These are phyloP conservation scores for Coregonus suidteri DNA, from an alignment of 2,797 vertebrate species.

Conservation along the genomic window DNA sequence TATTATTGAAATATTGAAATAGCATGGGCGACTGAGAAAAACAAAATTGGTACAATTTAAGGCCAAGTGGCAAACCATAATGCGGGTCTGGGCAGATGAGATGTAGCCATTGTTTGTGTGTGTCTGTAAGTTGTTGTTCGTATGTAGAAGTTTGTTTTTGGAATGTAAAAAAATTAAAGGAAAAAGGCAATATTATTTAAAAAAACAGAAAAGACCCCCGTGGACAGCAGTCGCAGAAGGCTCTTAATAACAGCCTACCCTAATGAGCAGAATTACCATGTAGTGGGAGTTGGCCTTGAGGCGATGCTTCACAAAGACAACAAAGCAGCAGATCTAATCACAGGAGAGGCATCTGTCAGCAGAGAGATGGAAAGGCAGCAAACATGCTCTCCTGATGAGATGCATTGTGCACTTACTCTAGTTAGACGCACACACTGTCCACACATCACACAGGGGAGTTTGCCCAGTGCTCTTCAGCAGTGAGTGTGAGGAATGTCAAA, in stretches of 20 bases:
- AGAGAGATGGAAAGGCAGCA: background rate
- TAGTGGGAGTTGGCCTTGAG: background rate
- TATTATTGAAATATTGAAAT: no score
- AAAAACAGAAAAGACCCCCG: no score
- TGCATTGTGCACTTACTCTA: background rate
- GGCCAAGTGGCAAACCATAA: no score
- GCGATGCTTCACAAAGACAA: background rate
- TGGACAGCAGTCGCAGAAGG: background rate
- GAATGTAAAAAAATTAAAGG: no score
- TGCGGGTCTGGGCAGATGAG: no score
- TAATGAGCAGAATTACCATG: background rate
- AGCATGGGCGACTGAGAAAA: no score
- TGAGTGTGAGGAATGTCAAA: background rate
- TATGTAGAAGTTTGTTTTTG: no score
- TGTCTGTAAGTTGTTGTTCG: no score
- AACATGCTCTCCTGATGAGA: background rate
- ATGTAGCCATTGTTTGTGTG: no score
- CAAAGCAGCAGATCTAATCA: background rate
- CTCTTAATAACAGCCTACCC: background rate
- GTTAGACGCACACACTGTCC: background rate
- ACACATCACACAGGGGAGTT: background rate
- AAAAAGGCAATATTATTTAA: no score
- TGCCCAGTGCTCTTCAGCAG: background rate
- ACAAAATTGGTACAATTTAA: no score
- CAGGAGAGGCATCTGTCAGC: background rate